phyloP scores from a whole-genome alignment of 1,140 invertebrate genomes.

The Scaptomyza graminum region DNA sequence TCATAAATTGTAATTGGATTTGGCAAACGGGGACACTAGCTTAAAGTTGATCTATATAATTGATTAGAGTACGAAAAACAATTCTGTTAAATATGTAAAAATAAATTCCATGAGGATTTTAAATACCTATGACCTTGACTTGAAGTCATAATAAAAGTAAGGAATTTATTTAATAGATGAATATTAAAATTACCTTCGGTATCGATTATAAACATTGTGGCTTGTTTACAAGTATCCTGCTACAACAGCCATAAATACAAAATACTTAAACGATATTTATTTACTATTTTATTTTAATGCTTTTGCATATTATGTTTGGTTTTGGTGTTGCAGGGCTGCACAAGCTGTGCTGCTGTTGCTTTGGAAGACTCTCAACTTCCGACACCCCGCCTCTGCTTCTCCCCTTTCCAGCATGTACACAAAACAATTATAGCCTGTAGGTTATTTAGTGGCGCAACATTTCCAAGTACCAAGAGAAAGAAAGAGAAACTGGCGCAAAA shows the following conservation, averaged over 20 bases:
- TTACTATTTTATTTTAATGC: constrained; percentile 26
- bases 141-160: neutral
- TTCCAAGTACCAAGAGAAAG: constrained; percentile 51
- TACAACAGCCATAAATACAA: constrained; percentile 35
- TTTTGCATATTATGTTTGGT: constrained; percentile 24
- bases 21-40: neutral
- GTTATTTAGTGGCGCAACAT: constrained; percentile 72
- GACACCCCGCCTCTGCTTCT: neutral
- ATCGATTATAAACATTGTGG: constrained; percentile 24
- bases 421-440: constrained; percentile 78
- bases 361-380: constrained; percentile 3
- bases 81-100: too few relatives aligned
- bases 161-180: constrained; percentile 19
- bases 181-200: too few relatives aligned
- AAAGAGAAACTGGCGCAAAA: constrained; percentile 13
- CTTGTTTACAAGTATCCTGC: constrained; percentile 9
- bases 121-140: too few relatives aligned
- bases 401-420: constrained; percentile 54
- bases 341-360: neutral
- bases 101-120: too few relatives aligned
- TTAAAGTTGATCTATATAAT: neutral
- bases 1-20: neutral
- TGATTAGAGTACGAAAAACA: neutral
- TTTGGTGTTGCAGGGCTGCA: neutral
- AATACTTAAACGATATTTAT: constrained; percentile 15